A percentile compares a stretch with the other conserved stretches of the same genome.
These are phyloP conservation scores for Pangasianodon hypophthalmus DNA, from an alignment of 2,113 vertebrate species.

Conservation along the genomic window DNA sequence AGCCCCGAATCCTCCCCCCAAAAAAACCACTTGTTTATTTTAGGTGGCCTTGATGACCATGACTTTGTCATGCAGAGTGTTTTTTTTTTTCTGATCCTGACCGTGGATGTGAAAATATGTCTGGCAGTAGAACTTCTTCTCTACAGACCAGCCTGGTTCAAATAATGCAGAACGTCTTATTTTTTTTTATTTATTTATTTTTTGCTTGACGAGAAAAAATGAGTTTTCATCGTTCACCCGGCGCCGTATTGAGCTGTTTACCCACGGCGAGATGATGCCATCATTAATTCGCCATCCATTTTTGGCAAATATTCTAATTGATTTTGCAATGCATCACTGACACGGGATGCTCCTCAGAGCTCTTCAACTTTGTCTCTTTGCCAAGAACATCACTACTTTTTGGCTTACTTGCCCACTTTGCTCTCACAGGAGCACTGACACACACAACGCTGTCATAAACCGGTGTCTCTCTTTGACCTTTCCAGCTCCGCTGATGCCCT, in stretches of 20 bases:
- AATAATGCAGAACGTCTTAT: not conserved
- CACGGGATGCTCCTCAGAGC: conserved; percentile 25
- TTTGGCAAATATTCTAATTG: conserved; percentile 54
- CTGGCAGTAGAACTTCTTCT: not conserved
- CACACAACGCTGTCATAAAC: conserved; percentile 1
- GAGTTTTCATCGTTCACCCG: conserved; percentile 40
- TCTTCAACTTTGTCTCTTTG: conserved; percentile 41
- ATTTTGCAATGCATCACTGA: conserved; percentile 52
- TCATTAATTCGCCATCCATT: conserved; percentile 53
- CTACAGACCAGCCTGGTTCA: not conserved
- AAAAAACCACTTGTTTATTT: conserved; percentile 57
- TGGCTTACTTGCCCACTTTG: conserved; percentile 19
- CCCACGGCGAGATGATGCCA: conserved; percentile 48
- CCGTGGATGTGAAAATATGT: not conserved
- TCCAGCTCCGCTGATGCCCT: conserved; percentile 6
- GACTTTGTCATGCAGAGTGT: conserved; percentile 28
- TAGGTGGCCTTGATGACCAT: conserved; percentile 43
- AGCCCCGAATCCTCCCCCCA: conserved; percentile 48
- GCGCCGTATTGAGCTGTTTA: conserved; percentile 53
- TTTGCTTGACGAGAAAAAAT: conserved; percentile 37
- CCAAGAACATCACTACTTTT: conserved; percentile 30
- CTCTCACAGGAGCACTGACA: conserved; percentile 22
- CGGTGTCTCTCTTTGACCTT: conserved; percentile 40
- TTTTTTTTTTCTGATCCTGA: not conserved
- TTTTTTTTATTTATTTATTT: not conserved